A percentile compares a stretch with the other conserved stretches of the same genome.
Evolutionary conservation across 2,113 vertebrate species (phyloP).

Genomic region (Eurypyga helias): DNA sequence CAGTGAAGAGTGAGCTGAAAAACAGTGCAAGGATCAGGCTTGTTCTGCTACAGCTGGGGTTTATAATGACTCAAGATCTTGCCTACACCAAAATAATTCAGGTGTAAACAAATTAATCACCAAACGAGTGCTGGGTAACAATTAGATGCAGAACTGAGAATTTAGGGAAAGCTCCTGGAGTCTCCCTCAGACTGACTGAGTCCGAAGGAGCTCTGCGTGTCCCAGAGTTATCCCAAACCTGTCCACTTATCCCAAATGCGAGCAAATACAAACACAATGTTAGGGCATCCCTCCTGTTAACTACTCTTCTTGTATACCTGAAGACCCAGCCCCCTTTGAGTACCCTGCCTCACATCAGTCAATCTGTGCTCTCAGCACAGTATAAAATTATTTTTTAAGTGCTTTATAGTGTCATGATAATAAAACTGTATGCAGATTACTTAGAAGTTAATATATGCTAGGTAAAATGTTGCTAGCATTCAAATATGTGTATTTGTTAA

Average conservation of each 20-base stretch:
- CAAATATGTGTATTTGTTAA: background rate
- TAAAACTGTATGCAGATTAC: background rate
- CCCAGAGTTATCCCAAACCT: background rate
- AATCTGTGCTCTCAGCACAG: background rate
- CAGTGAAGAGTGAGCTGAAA: background rate
- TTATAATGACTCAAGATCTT: background rate
- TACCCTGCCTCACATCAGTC: background rate
- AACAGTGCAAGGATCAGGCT: background rate
- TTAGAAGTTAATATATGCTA: background rate
- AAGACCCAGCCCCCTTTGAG: background rate
- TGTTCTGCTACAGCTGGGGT: background rate
- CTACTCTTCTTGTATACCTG: background rate
- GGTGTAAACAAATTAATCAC: background rate
- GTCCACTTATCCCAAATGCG: fast-evolving
- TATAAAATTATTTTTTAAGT: background rate
- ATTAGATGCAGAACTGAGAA: background rate
- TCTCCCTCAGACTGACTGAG: background rate
- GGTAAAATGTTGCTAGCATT: background rate
- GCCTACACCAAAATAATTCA: background rate
- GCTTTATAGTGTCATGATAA: background rate
- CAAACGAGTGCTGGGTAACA: background rate
- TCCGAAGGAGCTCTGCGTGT: background rate
- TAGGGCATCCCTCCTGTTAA: background rate
- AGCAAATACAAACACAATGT: background rate
- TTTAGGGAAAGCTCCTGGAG: background rate